Base-by-base conservation (phyloP, 2,888 invertebrate species). In the Conus canariensis region DNA sequence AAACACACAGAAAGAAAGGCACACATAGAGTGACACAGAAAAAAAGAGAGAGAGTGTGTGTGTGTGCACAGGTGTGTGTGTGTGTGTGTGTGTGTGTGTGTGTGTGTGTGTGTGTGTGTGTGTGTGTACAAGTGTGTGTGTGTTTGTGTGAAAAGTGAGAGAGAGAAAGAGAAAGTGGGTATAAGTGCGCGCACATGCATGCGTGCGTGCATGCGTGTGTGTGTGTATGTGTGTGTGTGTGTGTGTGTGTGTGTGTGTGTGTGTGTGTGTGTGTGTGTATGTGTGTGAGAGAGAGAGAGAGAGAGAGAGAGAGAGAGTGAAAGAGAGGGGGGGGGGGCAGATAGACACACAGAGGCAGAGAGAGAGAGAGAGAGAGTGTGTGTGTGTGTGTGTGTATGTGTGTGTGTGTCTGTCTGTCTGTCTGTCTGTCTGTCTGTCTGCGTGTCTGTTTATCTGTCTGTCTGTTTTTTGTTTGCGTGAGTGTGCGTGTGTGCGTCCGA, bases 221-320 rank as follows among this genome's bases (percentile, higher is more conserved):
- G n/a, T 60, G 85, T 85, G 59, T 85, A 6, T 64, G 4, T 45
- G 30, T 25, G 56, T 58, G 58, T 83, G 14, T 83, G 58, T 58
- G 58, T 83, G 83, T 83, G 83, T 83, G 58, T 83, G 83, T 83
- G 58, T 59, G 83, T 83, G 58, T 83, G 83, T 83, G 83, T 59
- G 58, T 83, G 83, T 59, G 58, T 83, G 83, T 83, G 58, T 59
- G 83, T 83, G 83, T 83, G 45, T 45, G 82, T 45, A 14, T 82
- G 82, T 0, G 82, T 82, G 45, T 0, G 82, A 30, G 30, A 30
- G 30, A 30, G 30, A 30, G 30, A 30, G 30, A 30, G 30, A 30
- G 30, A 30, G 30, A 30, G 30, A 30, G 30, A 30, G 2, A 30
- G 30, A 30, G 30, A 30, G 30, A 30, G 30, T 1, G 30, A 30